Evolutionary conservation across 2,113 vertebrate genomes (phyloP).

Genomic region (Cisticola juncidis): DNA sequence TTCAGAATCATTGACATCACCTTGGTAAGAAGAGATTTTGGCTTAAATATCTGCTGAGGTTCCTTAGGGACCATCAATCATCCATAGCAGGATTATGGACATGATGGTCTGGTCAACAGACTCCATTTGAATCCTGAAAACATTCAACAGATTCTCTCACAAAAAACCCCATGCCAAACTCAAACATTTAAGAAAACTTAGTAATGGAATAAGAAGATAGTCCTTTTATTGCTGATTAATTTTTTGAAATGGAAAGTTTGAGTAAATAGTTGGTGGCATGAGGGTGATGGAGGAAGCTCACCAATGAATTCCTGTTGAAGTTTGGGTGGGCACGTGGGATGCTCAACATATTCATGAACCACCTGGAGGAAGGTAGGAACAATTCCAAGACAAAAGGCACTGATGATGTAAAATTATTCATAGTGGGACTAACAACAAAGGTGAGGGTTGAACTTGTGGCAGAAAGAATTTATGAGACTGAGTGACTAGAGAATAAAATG

Average conservation of each 20-base stretch:
- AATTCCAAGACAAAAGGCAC: not conserved
- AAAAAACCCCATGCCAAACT: too few relatives aligned
- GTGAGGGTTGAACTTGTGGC: not conserved
- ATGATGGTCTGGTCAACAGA: not conserved
- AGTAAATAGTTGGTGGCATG: not conserved
- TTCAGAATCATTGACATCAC: not conserved
- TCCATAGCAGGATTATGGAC: not conserved
- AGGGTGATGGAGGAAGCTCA: not conserved
- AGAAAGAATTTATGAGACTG: not conserved
- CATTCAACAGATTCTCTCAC: not conserved
- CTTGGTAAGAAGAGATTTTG: not conserved
- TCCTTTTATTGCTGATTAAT: not conserved
- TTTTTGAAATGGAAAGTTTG: not conserved
- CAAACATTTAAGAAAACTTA: not conserved
- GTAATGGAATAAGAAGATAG: not conserved
- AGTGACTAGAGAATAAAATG: not conserved
- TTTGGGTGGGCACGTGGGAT: not conserved
- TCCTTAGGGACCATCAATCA: not conserved
- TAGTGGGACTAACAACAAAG: not conserved
- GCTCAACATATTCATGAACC: not conserved
- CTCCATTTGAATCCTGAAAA: not conserved
- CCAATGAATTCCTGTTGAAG: accelerated
- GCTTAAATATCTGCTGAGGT: not conserved
- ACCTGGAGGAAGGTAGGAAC: not conserved
- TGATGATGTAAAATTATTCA: not conserved